Conservation (phyloP, 2,888 invertebrate genomes). For the Drosophila niveifrons region DNA sequence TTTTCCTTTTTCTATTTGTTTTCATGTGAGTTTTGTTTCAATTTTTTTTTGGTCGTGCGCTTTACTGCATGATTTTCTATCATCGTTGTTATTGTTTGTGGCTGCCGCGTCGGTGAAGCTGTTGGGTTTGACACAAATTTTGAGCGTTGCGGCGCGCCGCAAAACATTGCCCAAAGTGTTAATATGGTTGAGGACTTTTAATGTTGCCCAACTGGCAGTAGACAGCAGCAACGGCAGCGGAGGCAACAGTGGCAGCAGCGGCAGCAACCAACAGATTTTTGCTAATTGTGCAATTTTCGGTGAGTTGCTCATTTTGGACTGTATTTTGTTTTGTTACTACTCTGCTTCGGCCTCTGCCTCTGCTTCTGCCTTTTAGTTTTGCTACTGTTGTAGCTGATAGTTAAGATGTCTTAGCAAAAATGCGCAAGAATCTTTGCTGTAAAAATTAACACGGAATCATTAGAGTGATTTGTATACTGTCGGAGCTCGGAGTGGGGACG, state of each 20-base stretch:
- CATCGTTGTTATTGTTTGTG: constrained; percentile 51
- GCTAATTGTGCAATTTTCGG: constrained; percentile 78
- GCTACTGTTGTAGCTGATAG: constrained; percentile 11
- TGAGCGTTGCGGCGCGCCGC: constrained; percentile 70
- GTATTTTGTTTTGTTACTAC: constrained; percentile 20
- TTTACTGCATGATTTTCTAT: constrained; percentile 66
- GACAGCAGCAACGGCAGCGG: constrained; percentile 35
- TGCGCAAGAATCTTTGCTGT: constrained; percentile 70
- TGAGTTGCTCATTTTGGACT: constrained; percentile 62
- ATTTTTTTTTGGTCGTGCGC: constrained; percentile 57
- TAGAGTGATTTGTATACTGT: constrained; percentile 48
- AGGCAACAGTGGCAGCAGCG: constrained; percentile 26
- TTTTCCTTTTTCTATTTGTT: constrained; percentile 37
- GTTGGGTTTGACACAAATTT: constrained; percentile 74
- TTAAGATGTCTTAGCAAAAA: constrained; percentile 41
- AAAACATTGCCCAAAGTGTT: constrained; percentile 77
- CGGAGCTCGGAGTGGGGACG: not conserved
- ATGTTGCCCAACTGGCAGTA: constrained; percentile 68
- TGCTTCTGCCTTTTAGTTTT: not conserved
- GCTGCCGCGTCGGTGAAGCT: constrained; percentile 35
- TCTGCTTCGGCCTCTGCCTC: not conserved
- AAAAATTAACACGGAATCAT: constrained; percentile 73
- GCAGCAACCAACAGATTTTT: constrained; percentile 46
- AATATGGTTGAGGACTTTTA: constrained; percentile 80
- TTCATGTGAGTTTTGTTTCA: constrained; percentile 23